Conservation (phyloP, 2,113 vertebrate species). For the Charadrius vociferus region DNA sequence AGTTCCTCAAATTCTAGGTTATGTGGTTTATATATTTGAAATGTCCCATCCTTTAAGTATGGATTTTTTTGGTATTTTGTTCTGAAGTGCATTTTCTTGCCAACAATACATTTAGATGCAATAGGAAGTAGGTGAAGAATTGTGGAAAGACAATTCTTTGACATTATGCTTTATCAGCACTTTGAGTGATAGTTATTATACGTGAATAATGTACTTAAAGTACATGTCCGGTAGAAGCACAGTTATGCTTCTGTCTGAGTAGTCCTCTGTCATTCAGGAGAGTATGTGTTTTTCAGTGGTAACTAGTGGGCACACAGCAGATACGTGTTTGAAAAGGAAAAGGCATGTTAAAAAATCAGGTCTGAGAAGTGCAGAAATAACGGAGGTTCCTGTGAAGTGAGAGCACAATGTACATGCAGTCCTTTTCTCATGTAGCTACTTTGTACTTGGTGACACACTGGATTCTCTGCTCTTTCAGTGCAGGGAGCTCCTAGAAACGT, state of each 20-base stretch:
- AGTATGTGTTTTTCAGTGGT: background rate
- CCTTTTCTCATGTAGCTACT: background rate
- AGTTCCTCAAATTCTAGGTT: background rate
- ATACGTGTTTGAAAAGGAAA: background rate
- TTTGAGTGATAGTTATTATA: background rate
- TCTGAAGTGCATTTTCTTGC: background rate
- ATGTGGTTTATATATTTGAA: background rate
- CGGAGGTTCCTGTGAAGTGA: background rate
- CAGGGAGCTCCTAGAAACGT: background rate
- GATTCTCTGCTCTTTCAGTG: background rate
- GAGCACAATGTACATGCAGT: background rate
- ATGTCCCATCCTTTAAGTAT: background rate
- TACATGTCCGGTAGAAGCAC: background rate
- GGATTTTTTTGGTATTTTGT: background rate
- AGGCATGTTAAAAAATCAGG: background rate
- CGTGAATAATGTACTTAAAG: background rate
- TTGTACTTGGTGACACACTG: background rate
- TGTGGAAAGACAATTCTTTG: background rate
- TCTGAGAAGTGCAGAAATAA: background rate
- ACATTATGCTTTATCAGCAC: background rate
- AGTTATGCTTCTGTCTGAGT: background rate
- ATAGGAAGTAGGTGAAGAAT: background rate
- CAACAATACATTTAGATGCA: background rate
- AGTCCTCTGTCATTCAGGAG: background rate
- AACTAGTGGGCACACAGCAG: background rate